These are phyloP conservation scores for Rhagophthalmus giganteus DNA, from an alignment of 2,888 invertebrate species.

Conservation along the genomic window DNA sequence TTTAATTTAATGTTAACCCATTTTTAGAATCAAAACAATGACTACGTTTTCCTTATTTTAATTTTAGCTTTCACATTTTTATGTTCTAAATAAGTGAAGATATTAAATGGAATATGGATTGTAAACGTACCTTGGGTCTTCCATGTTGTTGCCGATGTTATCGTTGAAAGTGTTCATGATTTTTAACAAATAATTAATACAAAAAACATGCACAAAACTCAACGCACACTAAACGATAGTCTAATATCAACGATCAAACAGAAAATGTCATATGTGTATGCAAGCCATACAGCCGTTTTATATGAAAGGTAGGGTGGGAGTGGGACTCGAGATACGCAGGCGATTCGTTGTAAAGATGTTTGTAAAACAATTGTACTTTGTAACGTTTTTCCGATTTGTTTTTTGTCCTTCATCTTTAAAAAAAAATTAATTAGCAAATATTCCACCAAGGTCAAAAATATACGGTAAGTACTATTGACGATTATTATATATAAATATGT, in stretches of 20 bases:
- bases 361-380: neutral
- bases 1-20: neutral
- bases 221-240: neutral
- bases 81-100: too few species aligned
- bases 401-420: too few species aligned
- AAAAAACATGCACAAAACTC: constrained; percentile 23
- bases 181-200: constrained; percentile 24
- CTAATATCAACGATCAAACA: neutral
- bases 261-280: neutral
- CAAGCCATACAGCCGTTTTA: constrained; percentile 34
- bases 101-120: neutral
- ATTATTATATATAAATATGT: too few species aligned
- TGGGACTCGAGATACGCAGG: constrained; percentile 19
- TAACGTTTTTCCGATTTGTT: neutral
- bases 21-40: neutral
- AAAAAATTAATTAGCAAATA: too few species aligned
- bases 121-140: constrained; percentile 41
- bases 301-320: constrained; percentile 30
- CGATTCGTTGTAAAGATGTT: neutral
- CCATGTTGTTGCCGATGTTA: constrained; percentile 42
- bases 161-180: constrained; percentile 42
- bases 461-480: too few species aligned
- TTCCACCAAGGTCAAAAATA: too few species aligned
- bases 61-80: neutral
- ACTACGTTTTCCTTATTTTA: neutral